A percentile compares a stretch with the other conserved stretches of the same genome.
These are phyloP conservation scores for Nemopilema nomurai DNA, from an alignment of 30 jellyfish, hydroid and myxozoan species.

Conservation along the genomic window DNA sequence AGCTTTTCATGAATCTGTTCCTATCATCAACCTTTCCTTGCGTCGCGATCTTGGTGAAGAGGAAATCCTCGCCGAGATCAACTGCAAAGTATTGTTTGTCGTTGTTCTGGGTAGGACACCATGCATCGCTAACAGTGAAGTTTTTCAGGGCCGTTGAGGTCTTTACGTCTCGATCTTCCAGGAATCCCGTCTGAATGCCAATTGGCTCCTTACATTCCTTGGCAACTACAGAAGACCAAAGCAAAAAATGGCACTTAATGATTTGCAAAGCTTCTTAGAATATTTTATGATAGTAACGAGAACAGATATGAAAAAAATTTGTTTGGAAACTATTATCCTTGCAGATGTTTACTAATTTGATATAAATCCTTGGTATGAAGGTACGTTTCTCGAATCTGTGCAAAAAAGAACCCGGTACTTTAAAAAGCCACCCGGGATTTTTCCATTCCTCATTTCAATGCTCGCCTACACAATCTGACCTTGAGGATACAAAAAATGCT, in stretches of 20 bases:
- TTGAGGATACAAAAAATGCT: too few species aligned
- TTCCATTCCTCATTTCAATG: too few species aligned
- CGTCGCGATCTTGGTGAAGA: constrained; percentile 90
- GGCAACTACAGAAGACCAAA: too few species aligned
- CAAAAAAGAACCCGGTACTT: too few species aligned
- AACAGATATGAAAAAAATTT: too few species aligned
- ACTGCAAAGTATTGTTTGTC: constrained; percentile 95
- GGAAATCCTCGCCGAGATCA: constrained; percentile 96
- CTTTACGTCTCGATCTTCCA: constrained; percentile 94
- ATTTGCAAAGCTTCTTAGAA: background rate
- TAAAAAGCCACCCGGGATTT: too few species aligned
- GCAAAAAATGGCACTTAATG: background rate
- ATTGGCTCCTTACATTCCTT: constrained; percentile 87
- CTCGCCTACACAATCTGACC: too few species aligned
- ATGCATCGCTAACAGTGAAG: constrained; percentile 91
- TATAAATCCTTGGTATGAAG: too few species aligned
- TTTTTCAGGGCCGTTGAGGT: constrained; percentile 91
- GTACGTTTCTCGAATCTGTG: too few species aligned
- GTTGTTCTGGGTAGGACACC: constrained; percentile 85
- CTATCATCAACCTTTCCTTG: constrained; percentile 91
- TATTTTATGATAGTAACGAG: too few species aligned
- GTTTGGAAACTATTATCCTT: too few species aligned
- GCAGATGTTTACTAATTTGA: too few species aligned
- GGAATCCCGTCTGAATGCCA: constrained; percentile 97
- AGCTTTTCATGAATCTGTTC: constrained; percentile 73